Percentiles rank a stretch among this genome's conserved stretches.
These are phyloP conservation scores for Enoplosus armatus DNA, from an alignment of 2,797 vertebrate species.

Conservation along the genomic window DNA sequence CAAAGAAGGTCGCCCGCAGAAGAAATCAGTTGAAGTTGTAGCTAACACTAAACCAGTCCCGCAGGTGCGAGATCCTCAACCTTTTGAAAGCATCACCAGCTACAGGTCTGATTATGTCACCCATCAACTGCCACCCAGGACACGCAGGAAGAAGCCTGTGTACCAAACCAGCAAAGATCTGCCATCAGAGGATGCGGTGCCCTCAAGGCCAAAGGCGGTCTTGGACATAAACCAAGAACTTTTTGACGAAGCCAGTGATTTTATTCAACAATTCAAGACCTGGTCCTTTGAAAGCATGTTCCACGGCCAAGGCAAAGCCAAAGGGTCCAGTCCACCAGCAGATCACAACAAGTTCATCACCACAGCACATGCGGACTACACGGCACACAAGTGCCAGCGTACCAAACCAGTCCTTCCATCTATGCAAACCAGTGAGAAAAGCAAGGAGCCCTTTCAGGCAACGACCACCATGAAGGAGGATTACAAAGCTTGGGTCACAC, in stretches of 20 bases:
- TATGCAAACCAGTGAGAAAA: neutral
- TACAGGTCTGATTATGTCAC: constrained; percentile 58
- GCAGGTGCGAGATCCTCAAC: neutral
- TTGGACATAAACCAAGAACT: neutral
- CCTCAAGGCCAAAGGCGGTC: neutral
- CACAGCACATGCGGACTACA: constrained; percentile 33
- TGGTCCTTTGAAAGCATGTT: constrained; percentile 33
- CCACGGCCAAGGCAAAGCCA: neutral
- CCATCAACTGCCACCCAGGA: constrained; percentile 44
- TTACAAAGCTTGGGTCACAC: constrained; percentile 38
- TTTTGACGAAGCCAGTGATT: constrained; percentile 16
- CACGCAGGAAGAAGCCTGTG: neutral
- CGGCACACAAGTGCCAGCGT: constrained; percentile 9
- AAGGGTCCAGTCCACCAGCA: neutral
- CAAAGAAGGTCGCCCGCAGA: neutral
- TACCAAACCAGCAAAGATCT: constrained; percentile 8
- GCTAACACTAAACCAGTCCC: neutral
- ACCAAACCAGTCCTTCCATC: neutral
- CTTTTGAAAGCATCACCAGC: constrained; percentile 60
- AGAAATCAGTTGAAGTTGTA: neutral
- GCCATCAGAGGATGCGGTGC: neutral
- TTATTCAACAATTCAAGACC: constrained; percentile 38
- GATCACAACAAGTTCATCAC: neutral
- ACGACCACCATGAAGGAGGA: constrained; percentile 47
- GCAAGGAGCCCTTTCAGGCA: neutral